These are phyloP conservation scores for Numida meleagris DNA, from an alignment of 2,113 vertebrate genomes.

Conservation along the genomic window DNA sequence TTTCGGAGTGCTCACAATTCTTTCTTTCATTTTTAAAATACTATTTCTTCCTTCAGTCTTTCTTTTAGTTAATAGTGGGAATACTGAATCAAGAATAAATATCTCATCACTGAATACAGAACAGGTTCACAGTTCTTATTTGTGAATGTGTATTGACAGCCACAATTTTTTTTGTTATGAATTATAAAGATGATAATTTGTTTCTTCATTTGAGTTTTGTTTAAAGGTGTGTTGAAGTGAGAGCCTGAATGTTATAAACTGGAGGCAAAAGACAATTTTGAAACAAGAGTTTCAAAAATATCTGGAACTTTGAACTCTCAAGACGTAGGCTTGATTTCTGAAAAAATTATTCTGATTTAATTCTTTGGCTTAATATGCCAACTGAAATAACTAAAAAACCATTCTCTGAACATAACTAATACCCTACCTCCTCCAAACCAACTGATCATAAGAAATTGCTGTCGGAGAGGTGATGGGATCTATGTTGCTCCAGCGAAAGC, in stretches of 20 bases:
- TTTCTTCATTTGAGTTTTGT: not conserved
- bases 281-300: not conserved
- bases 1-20: not conserved
- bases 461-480: not conserved
- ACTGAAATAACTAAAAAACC: not conserved
- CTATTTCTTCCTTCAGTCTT: fast-evolving
- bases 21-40: not conserved
- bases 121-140: not conserved
- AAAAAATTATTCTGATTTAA: not conserved
- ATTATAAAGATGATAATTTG: not conserved
- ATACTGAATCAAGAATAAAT: not conserved
- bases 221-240: not conserved
- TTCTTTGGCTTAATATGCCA: not conserved
- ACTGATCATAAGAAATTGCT: not conserved
- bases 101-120: not conserved
- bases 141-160: not conserved
- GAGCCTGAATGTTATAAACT: not conserved
- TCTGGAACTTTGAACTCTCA: not conserved
- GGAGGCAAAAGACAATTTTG: not conserved
- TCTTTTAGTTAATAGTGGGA: not conserved
- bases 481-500: not conserved
- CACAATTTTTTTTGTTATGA: not conserved
- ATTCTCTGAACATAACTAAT: not conserved
- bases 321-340: not conserved
- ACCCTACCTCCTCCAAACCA: not conserved